Base-by-base conservation (phyloP, 2,113 vertebrate genomes). In the Otus sunia region DNA sequence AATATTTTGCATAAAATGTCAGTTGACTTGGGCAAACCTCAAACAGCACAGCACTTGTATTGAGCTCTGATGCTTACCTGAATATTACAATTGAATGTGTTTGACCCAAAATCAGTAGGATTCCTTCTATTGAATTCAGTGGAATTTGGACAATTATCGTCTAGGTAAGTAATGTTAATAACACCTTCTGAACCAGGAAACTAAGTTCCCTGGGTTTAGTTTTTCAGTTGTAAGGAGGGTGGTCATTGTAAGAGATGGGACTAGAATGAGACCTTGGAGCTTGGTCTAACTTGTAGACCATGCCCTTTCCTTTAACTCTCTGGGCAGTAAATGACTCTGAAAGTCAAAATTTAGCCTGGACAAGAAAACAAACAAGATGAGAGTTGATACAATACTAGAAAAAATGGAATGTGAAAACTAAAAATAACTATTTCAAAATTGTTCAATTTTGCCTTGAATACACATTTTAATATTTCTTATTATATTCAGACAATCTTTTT, bases 1-100 rank as follows among this genome's bases (percentile, higher is more conserved):
- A 94, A 73, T 78, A 95, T 75, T 96, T 96, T 91, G 66, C 63
- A 30, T 69, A 63, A 94, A 94, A 80, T 43, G 12, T 64, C 82
- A 84, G 36, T 26, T 86, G n/a, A 80, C 94, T 49, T 91, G 69
- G 63, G n/a, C 47, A 94, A 92, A 90, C 30, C 34, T 91, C n/a
- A 88, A 50, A 86, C 92, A 73, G 4, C 32, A 78, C 21, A 78
- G 15, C 29, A 68, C 50, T 52, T 86, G 1, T 50, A 80, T 25
- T 62, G 45, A 83, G n/a, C 50, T 79, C n/a, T 55, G 50, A 29
- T 32, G 17, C 4, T 58, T 76, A 79, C 43, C 30, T 71, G 83
- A 82, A 66, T 56, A 90, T n/a, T 67, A 18, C 0, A 2, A 41
- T 45, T 2, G 3, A 37, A 26, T 2, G 5, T 18, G 8, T 39